Conservation (phyloP, 2,113 vertebrate species). For the Thermophis baileyi region DNA sequence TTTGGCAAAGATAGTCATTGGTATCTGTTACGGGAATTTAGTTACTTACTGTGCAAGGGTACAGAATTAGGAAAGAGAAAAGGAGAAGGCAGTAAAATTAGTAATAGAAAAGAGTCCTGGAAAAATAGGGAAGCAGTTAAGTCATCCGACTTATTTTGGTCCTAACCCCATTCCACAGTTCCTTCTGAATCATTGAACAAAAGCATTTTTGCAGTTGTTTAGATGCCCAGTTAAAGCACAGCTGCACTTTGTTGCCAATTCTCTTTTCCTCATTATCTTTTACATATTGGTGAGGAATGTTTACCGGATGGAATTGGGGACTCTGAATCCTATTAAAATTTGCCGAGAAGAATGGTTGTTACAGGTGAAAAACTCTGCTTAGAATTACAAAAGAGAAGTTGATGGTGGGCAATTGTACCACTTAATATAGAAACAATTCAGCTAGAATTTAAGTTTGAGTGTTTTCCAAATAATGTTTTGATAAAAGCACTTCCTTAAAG, state of each 20-base stretch:
- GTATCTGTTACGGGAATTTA: not conserved
- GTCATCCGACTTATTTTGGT: not conserved
- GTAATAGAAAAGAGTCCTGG: not conserved
- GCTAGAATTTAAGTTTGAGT: not conserved
- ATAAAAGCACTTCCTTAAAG: not conserved
- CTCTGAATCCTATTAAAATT: not conserved
- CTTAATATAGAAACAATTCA: not conserved
- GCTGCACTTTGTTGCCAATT: not conserved
- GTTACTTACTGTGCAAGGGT: not conserved
- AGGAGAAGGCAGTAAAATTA: not conserved
- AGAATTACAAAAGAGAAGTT: not conserved
- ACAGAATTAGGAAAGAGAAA: not conserved
- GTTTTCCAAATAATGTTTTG: not conserved
- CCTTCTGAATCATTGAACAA: not conserved
- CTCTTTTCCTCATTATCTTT: not conserved
- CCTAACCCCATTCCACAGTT: not conserved
- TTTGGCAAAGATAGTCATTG: not conserved
- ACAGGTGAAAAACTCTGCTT: not conserved
- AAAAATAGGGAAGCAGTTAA: not conserved
- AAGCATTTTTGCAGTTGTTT: conserved; percentile 6
- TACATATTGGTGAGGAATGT: no score
- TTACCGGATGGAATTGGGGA: not conserved
- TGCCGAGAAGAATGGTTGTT: not conserved
- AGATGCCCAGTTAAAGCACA: not conserved
- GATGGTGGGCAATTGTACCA: not conserved